These are phyloP conservation scores for Harpagifer antarcticus DNA, from an alignment of 2,797 vertebrate species.

Conservation along the genomic window DNA sequence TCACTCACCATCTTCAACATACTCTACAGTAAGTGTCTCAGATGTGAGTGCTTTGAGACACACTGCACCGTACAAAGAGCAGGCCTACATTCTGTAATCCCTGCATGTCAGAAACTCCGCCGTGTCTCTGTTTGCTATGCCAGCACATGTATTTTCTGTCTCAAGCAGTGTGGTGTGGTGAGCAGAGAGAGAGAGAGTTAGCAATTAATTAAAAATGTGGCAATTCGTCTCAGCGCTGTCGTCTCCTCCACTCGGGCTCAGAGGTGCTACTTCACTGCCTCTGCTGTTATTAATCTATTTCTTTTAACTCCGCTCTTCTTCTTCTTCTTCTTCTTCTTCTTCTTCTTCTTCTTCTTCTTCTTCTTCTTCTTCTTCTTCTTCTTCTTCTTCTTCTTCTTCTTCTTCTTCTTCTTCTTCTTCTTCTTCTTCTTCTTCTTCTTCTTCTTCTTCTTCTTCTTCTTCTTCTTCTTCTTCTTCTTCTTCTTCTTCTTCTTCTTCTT, in stretches of 20 bases:
- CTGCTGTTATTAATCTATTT: constrained; percentile 68
- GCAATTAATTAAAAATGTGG: constrained; percentile 82
- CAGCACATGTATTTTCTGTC: constrained; percentile 51
- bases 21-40: constrained; percentile 4
- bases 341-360: no score
- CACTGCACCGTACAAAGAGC: constrained; percentile 25
- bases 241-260: constrained; percentile 60
- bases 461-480: no score
- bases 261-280: constrained; percentile 71
- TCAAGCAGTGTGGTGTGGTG: constrained; percentile 31
- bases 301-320: constrained; percentile 37
- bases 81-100: constrained; percentile 29
- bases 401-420: no score
- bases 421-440: no score
- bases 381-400: no score
- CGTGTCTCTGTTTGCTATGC: constrained; percentile 50
- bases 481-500: no score
- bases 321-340: constrained; percentile 12
- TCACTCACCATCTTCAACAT: constrained; percentile 23
- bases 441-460: no score
- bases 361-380: no score
- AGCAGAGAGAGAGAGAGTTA: constrained; percentile 49
- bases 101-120: constrained; percentile 33
- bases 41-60: constrained; percentile 6
- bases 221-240: constrained; percentile 71